Conservation (phyloP, 2,888 invertebrate genomes). For the Podabrus alpinus region DNA sequence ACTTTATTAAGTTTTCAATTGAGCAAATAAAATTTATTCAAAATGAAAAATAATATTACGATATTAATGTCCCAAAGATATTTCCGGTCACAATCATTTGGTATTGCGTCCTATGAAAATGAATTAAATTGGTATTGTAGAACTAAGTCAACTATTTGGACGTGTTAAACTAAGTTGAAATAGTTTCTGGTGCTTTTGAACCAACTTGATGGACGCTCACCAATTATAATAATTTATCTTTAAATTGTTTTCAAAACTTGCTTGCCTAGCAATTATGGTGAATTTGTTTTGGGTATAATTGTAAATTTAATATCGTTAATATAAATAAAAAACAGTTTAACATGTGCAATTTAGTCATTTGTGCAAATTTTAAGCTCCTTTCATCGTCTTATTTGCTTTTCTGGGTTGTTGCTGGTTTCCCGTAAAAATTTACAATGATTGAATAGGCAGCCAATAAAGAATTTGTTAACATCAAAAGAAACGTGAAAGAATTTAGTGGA, state of each 20-base stretch:
- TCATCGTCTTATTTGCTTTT: constrained; percentile 10
- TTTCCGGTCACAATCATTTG: neutral
- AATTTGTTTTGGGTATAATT: neutral
- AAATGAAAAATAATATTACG: neutral
- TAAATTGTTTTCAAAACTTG: neutral
- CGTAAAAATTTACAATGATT: constrained; percentile 33
- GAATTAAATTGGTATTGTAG: neutral
- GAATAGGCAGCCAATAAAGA: constrained; percentile 32
- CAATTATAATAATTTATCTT: neutral
- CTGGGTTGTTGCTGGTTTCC: constrained; percentile 32
- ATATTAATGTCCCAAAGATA: neutral
- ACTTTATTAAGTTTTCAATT: no score
- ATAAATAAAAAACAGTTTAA: neutral
- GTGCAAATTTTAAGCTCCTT: neutral
- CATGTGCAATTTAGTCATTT: neutral
- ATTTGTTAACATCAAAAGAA: constrained; percentile 16
- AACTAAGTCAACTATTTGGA: neutral
- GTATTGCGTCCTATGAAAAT: neutral
- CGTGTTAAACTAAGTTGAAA: neutral
- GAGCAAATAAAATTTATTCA: neutral
- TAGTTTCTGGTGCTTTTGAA: neutral
- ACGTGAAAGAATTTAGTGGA: constrained; percentile 3
- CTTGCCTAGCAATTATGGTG: neutral
- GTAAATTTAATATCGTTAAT: neutral
- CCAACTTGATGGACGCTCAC: neutral